Conservation (phyloP, 2,797 vertebrate species). For the Mormyrus proboscirostris region DNA sequence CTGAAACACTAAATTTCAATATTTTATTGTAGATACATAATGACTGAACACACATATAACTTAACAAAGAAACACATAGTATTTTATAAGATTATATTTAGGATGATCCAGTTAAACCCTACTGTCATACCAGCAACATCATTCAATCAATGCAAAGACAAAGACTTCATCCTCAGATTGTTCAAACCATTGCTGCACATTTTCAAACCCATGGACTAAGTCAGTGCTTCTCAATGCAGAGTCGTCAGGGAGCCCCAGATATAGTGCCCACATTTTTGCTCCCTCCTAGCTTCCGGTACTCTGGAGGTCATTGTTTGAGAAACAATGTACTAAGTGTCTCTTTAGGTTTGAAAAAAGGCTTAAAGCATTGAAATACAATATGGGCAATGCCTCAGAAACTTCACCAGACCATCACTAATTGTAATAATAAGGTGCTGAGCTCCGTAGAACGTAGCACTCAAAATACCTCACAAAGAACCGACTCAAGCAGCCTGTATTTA, state of each 20-base stretch:
- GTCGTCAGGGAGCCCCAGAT: background rate
- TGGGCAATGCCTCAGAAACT: background rate
- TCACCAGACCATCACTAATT: background rate
- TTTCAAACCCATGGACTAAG: background rate
- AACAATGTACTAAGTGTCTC: background rate
- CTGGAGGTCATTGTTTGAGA: background rate
- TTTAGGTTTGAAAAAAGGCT: background rate
- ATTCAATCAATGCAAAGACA: background rate
- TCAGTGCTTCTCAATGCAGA: background rate
- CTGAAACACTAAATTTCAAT: background rate
- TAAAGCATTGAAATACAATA: background rate
- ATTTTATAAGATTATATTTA: background rate
- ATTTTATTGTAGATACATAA: background rate
- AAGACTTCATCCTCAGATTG: background rate
- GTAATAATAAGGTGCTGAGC: background rate
- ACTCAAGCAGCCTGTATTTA: background rate
- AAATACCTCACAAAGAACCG: background rate
- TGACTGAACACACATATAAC: background rate
- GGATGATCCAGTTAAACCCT: background rate
- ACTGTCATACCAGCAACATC: background rate
- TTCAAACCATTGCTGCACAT: background rate
- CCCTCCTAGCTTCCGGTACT: background rate
- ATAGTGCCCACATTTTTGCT: background rate
- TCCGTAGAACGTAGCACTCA: background rate
- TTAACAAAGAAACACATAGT: background rate